Evolutionary conservation across 2,797 vertebrate genomes (phyloP), one percentile per base, ranked within the genome.

Genomic region (Sphaeramia orbicularis): DNA sequence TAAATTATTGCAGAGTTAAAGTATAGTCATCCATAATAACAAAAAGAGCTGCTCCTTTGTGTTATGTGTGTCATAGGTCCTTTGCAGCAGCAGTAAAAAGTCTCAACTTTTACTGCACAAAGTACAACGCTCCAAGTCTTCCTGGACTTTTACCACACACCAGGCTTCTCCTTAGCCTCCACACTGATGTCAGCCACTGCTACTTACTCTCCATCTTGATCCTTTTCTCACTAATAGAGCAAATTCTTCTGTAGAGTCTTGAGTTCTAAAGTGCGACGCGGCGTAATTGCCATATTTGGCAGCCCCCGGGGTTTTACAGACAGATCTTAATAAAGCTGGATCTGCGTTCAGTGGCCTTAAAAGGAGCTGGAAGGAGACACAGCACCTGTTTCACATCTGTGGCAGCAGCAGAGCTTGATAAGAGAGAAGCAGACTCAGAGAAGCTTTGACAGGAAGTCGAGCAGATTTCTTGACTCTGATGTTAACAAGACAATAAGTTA

Each of bases 241-340:
- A 76, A 83, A 81, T 86, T 86, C 83, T 81, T 87, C 65, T 71
- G 71, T 77, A 73, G 77, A 65, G 43, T 86, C 83, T 80, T 35
- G 58, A 56, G 41, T 62, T 76, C 57, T 67, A 67, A 67, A 78
- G 85, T 75, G 76, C 64, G 41, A 86, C 65, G 42, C 78, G 19
- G 74, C 78, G 76, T 86, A 85, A 89, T 92, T 90, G 77, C 94
- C 93, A 90, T 95, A 94, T 95, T 94, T 93, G 94, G 94, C 87
- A 80, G 81, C 86, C 74, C 74, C 81, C 10, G n/a, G 71, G 83
- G 85, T 83, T 91, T 88, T 88, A 85, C 85, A 86, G 88, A 75
- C 90, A 73, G 88, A 88, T 92, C 91, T 93, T 92, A 91, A 93
- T 92, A 93, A 93, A 93, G 86, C 79, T 73, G 81, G 83, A 91